These are phyloP conservation scores for Parazoanthus swiftii DNA, from an alignment of 92 coral and sea anemone genomes.

Conservation along the genomic window DNA sequence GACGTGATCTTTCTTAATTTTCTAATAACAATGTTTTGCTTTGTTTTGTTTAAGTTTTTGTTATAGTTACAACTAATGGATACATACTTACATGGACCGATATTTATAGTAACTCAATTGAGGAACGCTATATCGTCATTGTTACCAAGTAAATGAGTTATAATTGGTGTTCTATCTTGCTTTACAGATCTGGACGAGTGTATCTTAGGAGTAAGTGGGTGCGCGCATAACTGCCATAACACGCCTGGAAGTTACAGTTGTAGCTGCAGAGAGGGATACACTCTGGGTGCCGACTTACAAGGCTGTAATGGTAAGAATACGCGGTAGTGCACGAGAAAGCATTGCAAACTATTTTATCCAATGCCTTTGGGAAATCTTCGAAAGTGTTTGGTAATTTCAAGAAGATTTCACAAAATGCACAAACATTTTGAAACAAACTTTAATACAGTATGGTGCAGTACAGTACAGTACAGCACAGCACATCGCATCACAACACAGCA, in stretches of 20 bases:
- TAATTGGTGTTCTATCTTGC: neutral
- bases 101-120: no score
- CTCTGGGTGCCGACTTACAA: constrained; percentile 61
- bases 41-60: no score
- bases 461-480: neutral
- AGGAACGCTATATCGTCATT: no score
- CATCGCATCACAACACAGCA: neutral
- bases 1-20: no score
- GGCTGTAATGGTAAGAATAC: constrained; percentile 74
- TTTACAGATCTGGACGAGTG: constrained; percentile 86
- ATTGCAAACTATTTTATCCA: neutral
- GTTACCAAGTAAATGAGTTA: neutral
- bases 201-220: constrained; percentile 71
- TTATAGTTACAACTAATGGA: no score
- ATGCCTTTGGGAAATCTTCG: no score
- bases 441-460: neutral
- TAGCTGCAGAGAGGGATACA: constrained; percentile 72
- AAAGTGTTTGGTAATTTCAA: no score
- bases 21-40: no score
- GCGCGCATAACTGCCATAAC: constrained; percentile 82
- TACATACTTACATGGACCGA: no score
- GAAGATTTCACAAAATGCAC: neutral
- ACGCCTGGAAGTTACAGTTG: constrained; percentile 85
- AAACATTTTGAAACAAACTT: neutral
- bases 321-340: neutral